phyloP scores from a whole-genome alignment of 2,113 vertebrate genomes.

The Microtus pennsylvanicus region DNA sequence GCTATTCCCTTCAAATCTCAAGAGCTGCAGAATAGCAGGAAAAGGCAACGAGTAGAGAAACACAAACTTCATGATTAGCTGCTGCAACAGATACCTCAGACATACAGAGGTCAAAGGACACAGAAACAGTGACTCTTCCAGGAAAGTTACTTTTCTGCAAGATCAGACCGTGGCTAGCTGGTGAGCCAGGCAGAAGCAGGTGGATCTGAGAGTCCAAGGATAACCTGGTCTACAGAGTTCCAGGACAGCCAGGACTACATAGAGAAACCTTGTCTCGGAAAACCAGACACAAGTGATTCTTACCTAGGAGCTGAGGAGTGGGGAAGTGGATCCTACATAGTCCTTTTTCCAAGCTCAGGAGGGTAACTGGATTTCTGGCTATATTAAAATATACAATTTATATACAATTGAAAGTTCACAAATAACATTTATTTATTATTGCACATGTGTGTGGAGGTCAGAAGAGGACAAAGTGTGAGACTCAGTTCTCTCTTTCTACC shows the following conservation, averaged over 20 bases:
- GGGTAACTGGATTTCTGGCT: background rate
- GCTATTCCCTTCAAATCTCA: background rate
- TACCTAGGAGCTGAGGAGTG: background rate
- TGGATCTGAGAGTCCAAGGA: background rate
- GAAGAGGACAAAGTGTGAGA: background rate
- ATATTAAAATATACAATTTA: background rate
- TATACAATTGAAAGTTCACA: background rate
- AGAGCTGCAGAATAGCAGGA: background rate
- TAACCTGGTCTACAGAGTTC: background rate
- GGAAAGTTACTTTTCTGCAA: background rate
- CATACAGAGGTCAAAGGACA: background rate
- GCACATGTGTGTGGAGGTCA: background rate
- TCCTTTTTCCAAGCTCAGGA: background rate
- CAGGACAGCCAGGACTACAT: background rate
- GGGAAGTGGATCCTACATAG: background rate
- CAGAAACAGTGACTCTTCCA: background rate
- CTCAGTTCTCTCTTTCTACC: background rate
- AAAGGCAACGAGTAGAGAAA: background rate
- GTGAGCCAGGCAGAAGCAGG: background rate
- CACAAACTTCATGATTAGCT: background rate
- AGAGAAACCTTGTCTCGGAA: background rate
- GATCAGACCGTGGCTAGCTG: background rate
- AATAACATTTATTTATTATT: background rate
- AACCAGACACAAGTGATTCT: background rate
- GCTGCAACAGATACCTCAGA: background rate